Evolutionary conservation across 2,113 vertebrate species (phyloP), one percentile per base, ranked within the genome.

Genomic region (Lampris megalopsis): DNA sequence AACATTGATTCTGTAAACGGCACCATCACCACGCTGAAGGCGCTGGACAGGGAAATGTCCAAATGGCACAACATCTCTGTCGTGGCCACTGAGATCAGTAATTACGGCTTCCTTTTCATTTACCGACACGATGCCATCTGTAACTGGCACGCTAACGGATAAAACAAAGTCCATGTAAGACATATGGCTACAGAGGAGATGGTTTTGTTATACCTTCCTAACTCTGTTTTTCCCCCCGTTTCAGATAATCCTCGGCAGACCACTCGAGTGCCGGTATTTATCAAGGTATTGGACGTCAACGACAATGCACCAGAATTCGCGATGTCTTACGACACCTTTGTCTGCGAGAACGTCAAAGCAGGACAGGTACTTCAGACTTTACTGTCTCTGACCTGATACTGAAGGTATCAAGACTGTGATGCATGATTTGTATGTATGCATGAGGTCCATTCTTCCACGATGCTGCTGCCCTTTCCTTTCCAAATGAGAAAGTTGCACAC

Each of bases 41-140:
- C 94, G 0, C 95, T 99, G 84, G 98, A 99, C 80, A 93, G 98
- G 62, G 98, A 99, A 88, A 95, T 95, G 68, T 95, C 92, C 63
- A 95, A 96, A 37, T 99, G 98, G 98, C 96, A 99, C 87, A 99
- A 99, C 65, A 96, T 99, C 77, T 97, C 97, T 0, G 82, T 99
- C 62, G 95, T 96, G 86, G 97, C 98, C 52, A 96, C 95, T 11
- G 97, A 99, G 94, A 96, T 96, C 88, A 97, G 98, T 99, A 92
- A 93, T 37, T 50, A 9, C 47, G 6, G 4, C 2, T 0, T 13
- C 1, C 43, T 49, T 58, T 49, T 53, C 10, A 24, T 24, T 24
- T 24, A 24, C 24, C 24, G 0, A 24, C 24, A 24, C 24, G 24
- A 24, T 24, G 24, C 24, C 24, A 24, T 24, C 24, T 24, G 24